Evolutionary conservation across 2,797 vertebrate genomes (phyloP).

Genomic region (Parauchenoglanis ngamensis): DNA sequence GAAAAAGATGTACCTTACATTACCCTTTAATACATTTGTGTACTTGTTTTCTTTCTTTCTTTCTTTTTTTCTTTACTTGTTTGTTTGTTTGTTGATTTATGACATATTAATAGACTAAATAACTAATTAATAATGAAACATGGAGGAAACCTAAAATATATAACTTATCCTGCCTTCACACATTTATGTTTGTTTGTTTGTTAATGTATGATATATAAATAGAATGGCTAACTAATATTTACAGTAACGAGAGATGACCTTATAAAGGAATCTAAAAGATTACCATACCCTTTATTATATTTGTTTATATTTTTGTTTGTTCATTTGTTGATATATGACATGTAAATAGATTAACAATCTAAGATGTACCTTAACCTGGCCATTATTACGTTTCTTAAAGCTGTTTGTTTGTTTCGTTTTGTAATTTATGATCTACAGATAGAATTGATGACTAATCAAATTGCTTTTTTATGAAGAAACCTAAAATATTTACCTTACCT

Average conservation of each 20-base stretch:
- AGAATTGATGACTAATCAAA: neutral
- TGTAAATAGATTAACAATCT: too few species aligned
- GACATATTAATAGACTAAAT: neutral
- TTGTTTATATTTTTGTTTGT: too few species aligned
- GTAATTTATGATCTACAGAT: neutral
- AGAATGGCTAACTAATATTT: too few species aligned
- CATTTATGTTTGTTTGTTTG: too few species aligned
- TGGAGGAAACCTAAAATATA: neutral
- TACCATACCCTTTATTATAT: too few species aligned
- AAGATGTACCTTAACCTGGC: neutral
- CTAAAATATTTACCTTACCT: neutral
- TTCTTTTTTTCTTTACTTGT: neutral
- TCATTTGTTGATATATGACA: too few species aligned
- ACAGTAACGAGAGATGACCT: too few species aligned
- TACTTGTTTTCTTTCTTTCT: too few species aligned
- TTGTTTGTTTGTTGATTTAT: neutral
- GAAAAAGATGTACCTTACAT: neutral
- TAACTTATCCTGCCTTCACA: too few species aligned
- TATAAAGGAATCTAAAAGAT: neutral
- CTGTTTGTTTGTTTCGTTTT: neutral
- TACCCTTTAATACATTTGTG: neutral
- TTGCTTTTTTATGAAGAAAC: neutral
- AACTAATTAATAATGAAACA: neutral
- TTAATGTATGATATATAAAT: too few species aligned
- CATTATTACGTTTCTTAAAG: neutral